Evolutionary conservation across 2,113 vertebrate species (phyloP).

Genomic region (Arizona elegans): DNA sequence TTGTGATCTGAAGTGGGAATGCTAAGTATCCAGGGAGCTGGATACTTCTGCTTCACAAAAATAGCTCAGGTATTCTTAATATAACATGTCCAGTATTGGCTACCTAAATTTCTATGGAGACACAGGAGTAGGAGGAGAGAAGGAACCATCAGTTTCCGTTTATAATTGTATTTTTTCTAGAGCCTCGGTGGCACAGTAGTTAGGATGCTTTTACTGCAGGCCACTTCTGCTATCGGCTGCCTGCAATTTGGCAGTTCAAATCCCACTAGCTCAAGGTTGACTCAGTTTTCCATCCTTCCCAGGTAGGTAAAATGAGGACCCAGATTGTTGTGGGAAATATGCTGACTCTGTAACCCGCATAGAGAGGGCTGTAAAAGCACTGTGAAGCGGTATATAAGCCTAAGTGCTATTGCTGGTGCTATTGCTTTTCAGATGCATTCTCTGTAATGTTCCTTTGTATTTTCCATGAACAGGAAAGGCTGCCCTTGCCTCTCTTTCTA

Average conservation of each 20-base stretch:
- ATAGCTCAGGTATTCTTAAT: constrained; percentile 33
- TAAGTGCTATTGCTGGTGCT: too few species aligned
- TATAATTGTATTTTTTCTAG: constrained; percentile 44
- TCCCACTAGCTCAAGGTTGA: too few species aligned
- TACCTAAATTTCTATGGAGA: constrained; percentile 55
- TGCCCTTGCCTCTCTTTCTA: constrained; percentile 69
- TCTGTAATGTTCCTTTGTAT: background rate
- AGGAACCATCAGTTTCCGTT: constrained; percentile 49
- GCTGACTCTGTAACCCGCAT: too few species aligned
- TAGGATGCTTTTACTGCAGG: too few species aligned
- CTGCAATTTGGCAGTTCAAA: too few species aligned
- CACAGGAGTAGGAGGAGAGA: constrained; percentile 49
- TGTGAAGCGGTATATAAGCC: too few species aligned
- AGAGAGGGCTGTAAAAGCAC: too few species aligned
- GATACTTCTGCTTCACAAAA: constrained; percentile 38
- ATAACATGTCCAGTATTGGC: constrained; percentile 56
- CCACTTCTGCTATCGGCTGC: too few species aligned
- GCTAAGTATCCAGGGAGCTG: constrained; percentile 27
- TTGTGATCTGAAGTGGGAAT: constrained; percentile 55
- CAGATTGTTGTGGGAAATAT: too few species aligned
- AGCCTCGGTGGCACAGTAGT: too few species aligned
- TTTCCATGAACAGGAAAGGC: background rate
- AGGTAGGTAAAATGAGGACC: too few species aligned
- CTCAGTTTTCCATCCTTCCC: too few species aligned
- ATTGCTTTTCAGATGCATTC: constrained; percentile 37